A percentile compares a stretch with the other conserved stretches of the same genome.
Evolutionary conservation across 1,140 invertebrate genomes (phyloP).

Genomic region (Ips typographus): DNA sequence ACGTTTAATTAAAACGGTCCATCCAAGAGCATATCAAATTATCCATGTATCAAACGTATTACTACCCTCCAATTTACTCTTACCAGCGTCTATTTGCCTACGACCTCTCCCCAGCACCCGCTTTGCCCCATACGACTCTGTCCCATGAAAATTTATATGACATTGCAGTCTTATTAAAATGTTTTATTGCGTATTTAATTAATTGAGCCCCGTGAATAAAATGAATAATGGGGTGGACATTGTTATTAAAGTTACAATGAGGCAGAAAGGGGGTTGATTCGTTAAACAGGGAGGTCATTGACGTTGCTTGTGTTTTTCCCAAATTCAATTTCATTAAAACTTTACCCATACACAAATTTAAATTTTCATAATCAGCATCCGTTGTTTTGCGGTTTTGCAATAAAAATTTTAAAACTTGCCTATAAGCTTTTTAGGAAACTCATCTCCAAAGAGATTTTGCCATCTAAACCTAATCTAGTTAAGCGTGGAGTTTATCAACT

Average conservation of each 20-base stretch:
- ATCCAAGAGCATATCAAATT: too few relatives aligned
- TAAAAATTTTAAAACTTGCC: too few relatives aligned
- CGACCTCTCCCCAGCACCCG: slow-evolving; percentile 9
- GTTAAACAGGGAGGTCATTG: slow-evolving; percentile 4
- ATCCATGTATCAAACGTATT: too few relatives aligned
- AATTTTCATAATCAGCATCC: too few relatives aligned
- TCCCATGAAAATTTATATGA: slow-evolving; percentile 33
- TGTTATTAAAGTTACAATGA: background rate
- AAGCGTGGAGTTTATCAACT: slow-evolving; percentile 21
- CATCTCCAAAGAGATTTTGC: background rate
- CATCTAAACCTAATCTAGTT: slow-evolving; percentile 16
- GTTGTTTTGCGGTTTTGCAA: too few relatives aligned
- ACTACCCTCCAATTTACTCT: background rate
- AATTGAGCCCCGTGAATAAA: slow-evolving; percentile 18
- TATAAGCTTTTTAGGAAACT: too few relatives aligned
- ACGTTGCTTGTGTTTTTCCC: background rate
- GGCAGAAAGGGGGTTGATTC: background rate
- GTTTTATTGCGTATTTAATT: slow-evolving; percentile 34
- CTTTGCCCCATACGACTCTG: slow-evolving; percentile 18
- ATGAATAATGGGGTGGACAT: slow-evolving; percentile 17
- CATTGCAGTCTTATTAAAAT: slow-evolving; percentile 32
- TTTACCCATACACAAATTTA: too few relatives aligned
- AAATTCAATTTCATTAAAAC: too few relatives aligned
- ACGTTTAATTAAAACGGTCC: too few relatives aligned
- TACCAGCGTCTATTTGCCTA: slow-evolving; percentile 13